Evolutionary conservation across 2,113 vertebrate species (phyloP), one percentile per base, ranked within the genome.

Genomic region (Hippolais icterina): DNA sequence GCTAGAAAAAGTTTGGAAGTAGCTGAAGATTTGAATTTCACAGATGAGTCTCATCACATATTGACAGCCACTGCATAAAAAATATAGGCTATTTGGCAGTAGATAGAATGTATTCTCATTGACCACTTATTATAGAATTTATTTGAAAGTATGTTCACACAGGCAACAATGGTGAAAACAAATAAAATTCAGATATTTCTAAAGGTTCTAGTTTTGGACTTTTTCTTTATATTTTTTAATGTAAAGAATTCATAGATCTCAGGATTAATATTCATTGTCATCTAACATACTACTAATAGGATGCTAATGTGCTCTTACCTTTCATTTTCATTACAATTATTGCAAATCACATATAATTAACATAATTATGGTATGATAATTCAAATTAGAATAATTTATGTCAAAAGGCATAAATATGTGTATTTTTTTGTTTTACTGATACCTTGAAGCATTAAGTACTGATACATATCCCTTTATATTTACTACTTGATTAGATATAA

Each of bases 321-420:
- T 93, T 61, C 39, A 78, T 95, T 97, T 96, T 82, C 78, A 95
- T 89, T 75, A 46, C 52, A 97, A 90, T 76, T 22, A 60, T 11
- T 61, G 4, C 6, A 64, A 96, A 97, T 94, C 65, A 28, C 70
- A 94, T 95, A 74, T 66, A 90, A 96, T 96, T 96, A 97, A 70
- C 85, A 96, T 96, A 97, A 96, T 92, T 90, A 88, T 71, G 80
- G 25, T 59, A 63, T 86, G 92, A 93, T 87, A 96, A 94, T 56
- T 90, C 41, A 13, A 15, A 77, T 79, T 94, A 77, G 66, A 87
- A 85, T 91, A 96, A 90, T 44, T 77, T 8, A 59, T 89, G n/a
- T 86, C 42, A 91, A 94, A 97, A 87, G 57, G 15, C 15, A 52
- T 90, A 93, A 96, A 81, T 93, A 88, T 2, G 0, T 33, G 19